Base-by-base conservation (phyloP, 2,113 vertebrate species). In the Verasper variegatus region DNA sequence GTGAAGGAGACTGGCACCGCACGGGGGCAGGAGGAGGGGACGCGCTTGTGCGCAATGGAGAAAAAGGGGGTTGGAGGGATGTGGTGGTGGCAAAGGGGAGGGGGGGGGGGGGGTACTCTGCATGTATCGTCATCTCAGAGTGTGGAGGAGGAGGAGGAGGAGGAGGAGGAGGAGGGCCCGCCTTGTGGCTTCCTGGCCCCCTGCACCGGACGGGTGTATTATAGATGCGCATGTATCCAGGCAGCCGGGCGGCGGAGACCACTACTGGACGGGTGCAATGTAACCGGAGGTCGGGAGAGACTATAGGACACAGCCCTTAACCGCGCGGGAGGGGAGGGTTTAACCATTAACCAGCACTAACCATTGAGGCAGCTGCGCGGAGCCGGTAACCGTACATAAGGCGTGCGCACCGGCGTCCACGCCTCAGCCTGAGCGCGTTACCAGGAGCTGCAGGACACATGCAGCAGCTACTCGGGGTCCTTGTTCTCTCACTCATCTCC, bases 161-260 rank as follows among this genome's bases (percentile, higher is more conserved):
- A 37, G 35, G 35, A 37, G 37, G 40, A 42, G 40, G 40, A 42
- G 40, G 76, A 80, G 80, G 88, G 73, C 82, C 89, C 88, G 86
- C 84, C 92, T 89, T 64, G 79, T 85, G 75, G 89, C 87, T 93
- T 94, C 89, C 91, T 93, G 87, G 74, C 87, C 83, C 86, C 81
- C 79, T 59, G 78, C 85, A 76, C 69, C 69, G 80, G 76, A 80
- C 84, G 77, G 65, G 76, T 80, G 82, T 79, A 82, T 87, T 86
- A 79, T 82, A 88, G 86, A 91, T 86, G 90, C 78, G 82, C 89
- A 85, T 86, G 68, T 71, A 73, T 62, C 78, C 79, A 83, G 63
- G 65, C 47, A 51, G 47, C 47, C 47, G 47, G 47, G 47, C 47
- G 47, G 47, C 40, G 18, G 47, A 7, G 47, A 18, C 17, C 47